These are phyloP conservation scores for Chorisops tibialis DNA, from an alignment of 2,888 invertebrate species.

Conservation along the genomic window DNA sequence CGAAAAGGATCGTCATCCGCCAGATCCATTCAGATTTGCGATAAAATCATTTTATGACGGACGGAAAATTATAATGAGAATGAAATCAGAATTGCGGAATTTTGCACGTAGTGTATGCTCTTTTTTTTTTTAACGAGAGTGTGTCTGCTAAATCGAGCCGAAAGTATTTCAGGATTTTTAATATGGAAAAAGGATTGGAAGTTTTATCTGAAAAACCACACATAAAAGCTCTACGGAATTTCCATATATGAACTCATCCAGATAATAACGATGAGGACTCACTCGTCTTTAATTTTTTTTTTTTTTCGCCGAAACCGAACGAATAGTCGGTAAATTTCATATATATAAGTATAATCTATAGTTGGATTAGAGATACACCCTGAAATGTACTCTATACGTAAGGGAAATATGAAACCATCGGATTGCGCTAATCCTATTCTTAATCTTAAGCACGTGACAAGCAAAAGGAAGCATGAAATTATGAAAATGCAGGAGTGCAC, in stretches of 20 bases:
- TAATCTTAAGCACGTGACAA: slow-evolving; percentile 11
- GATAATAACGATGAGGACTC: too few relatives aligned
- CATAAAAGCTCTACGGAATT: too few relatives aligned
- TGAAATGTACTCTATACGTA: too few relatives aligned
- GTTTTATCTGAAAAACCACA: not conserved
- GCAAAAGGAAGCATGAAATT: slow-evolving; percentile 9
- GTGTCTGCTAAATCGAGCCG: not conserved
- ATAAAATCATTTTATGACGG: slow-evolving; percentile 33
- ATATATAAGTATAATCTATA: too few relatives aligned
- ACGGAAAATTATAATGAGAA: slow-evolving; percentile 30
- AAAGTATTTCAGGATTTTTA: slow-evolving; percentile 4
- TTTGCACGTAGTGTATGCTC: slow-evolving; percentile 21
- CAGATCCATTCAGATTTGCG: slow-evolving; percentile 24
- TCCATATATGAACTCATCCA: too few relatives aligned
- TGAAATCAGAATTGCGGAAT: slow-evolving; percentile 28
- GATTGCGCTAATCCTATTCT: not conserved
- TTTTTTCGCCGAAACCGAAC: too few relatives aligned
- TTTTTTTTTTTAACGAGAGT: not conserved
- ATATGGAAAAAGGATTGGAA: not conserved
- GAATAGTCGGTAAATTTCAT: too few relatives aligned
- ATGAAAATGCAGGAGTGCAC: slow-evolving; percentile 27
- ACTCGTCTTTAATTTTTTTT: too few relatives aligned
- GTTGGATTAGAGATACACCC: too few relatives aligned
- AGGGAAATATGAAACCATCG: too few relatives aligned
- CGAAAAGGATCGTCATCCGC: not conserved